Evolutionary conservation across 2,113 vertebrate species (phyloP).

Genomic region (Brachyhypopomus occidentalis): DNA sequence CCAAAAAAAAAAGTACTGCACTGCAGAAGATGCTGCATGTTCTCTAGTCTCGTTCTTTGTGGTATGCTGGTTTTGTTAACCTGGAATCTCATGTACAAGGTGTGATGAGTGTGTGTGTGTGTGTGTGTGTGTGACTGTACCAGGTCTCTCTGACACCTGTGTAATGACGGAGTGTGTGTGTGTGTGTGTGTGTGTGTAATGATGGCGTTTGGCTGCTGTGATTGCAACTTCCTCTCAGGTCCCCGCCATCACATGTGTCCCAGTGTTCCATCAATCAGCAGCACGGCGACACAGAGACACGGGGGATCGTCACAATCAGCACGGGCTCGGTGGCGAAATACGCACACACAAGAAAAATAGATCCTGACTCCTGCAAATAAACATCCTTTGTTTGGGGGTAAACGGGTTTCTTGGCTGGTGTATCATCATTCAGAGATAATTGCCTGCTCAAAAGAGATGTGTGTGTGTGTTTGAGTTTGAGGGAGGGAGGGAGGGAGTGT

Average conservation of each 20-base stretch:
- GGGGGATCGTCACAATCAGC: no score
- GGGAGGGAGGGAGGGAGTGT: not conserved
- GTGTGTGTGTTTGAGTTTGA: not conserved
- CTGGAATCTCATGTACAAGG: slow-evolving; percentile 1
- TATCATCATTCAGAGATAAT: not conserved
- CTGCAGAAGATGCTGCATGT: no score
- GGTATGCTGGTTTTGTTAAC: not conserved
- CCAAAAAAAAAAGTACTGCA: no score
- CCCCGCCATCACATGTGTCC: no score
- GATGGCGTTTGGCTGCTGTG: not conserved
- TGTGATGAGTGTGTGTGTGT: not conserved
- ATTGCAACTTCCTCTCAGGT: not conserved
- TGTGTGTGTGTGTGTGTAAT: not conserved
- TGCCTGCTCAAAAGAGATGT: not conserved
- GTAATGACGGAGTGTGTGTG: not conserved
- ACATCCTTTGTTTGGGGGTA: not conserved
- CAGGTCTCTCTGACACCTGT: not conserved
- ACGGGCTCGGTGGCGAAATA: no score
- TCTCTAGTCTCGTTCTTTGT: no score
- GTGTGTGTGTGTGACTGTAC: not conserved
- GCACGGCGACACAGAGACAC: no score
- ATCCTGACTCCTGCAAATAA: not conserved
- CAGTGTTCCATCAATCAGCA: no score
- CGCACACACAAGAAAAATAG: no score
- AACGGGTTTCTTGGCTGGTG: not conserved